Evolutionary conservation across 64 coral and sea anemone genomes (phyloP).

Genomic region (Montipora efflorescens): DNA sequence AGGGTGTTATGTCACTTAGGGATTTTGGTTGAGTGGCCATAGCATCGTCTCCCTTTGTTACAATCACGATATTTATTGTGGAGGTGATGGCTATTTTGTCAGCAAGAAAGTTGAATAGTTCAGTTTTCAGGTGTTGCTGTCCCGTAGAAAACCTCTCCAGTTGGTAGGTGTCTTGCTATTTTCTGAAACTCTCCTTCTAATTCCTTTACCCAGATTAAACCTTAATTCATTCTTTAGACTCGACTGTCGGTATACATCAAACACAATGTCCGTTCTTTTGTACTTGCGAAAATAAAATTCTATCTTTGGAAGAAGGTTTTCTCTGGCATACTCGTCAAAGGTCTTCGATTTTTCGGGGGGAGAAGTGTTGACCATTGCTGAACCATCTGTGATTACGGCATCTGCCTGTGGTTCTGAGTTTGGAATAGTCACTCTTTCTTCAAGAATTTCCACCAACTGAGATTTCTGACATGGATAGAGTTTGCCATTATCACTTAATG

Average conservation of each 20-base stretch:
- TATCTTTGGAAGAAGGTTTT: constrained; percentile 68
- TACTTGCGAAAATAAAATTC: neutral
- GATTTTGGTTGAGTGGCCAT: constrained; percentile 34
- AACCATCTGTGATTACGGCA: constrained; percentile 60
- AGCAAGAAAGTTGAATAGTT: constrained; percentile 69
- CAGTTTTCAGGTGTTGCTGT: constrained; percentile 45
- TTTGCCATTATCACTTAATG: constrained; percentile 63
- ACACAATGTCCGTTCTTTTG: constrained; percentile 34
- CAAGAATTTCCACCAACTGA: constrained; percentile 57
- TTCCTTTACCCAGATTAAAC: constrained; percentile 12
- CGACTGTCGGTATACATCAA: constrained; percentile 35
- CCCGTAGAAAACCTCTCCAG: constrained; percentile 17
- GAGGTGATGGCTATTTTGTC: constrained; percentile 21
- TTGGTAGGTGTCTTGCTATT: constrained; percentile 57
- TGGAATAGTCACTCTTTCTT: constrained; percentile 58
- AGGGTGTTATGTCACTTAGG: constrained; percentile 45
- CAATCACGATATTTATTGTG: constrained; percentile 39
- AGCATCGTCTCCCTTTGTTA: constrained; percentile 52
- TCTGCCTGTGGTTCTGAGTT: constrained; percentile 61
- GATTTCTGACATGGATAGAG: constrained; percentile 69
- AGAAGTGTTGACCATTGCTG: constrained; percentile 57
- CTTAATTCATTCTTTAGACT: constrained; percentile 35
- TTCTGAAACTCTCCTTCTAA: constrained; percentile 52
- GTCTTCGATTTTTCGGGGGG: constrained; percentile 30
- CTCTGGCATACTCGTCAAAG: constrained; percentile 70